phyloP scores from a whole-genome alignment of 2,113 vertebrate genomes.

The Delphinapterus leucas region DNA sequence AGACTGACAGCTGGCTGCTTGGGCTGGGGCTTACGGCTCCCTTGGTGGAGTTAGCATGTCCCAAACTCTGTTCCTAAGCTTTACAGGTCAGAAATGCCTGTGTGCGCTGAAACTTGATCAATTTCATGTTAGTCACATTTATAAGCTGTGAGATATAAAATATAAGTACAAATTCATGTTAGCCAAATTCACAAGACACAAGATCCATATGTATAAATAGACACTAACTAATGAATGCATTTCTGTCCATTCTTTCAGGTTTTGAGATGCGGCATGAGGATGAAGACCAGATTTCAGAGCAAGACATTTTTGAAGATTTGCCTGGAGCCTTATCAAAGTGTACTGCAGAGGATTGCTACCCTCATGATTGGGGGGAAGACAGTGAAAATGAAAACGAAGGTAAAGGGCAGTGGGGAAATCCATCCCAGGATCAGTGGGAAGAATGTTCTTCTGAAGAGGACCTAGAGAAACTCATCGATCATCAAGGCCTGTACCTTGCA shows the following conservation, averaged over 20 bases:
- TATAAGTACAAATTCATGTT: background rate
- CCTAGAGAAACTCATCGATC: conserved; percentile 71
- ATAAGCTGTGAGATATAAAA: background rate
- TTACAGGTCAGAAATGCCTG: background rate
- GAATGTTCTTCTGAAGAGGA: conserved; percentile 69
- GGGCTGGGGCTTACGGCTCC: background rate
- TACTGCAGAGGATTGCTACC: background rate
- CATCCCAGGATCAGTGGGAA: conserved; percentile 48
- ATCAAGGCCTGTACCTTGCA: conserved; percentile 68
- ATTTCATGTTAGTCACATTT: conserved; percentile 1
- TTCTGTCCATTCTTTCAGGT: conserved; percentile 52
- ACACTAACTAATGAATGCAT: background rate
- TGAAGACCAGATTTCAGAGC: conserved; percentile 61
- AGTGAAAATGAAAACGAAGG: conserved; percentile 53
- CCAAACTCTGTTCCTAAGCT: background rate
- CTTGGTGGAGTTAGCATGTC: background rate
- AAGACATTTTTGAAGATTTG: conserved; percentile 49
- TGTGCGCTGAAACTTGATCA: background rate
- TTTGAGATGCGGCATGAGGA: conserved; percentile 53
- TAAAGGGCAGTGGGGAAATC: background rate
- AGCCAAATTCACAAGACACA: background rate
- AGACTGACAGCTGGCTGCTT: background rate
- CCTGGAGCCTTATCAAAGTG: conserved; percentile 37
- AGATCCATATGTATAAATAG: background rate
- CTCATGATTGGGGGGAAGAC: background rate